Evolutionary conservation across 2,888 invertebrate species (phyloP).

Genomic region (Amiota communis): DNA sequence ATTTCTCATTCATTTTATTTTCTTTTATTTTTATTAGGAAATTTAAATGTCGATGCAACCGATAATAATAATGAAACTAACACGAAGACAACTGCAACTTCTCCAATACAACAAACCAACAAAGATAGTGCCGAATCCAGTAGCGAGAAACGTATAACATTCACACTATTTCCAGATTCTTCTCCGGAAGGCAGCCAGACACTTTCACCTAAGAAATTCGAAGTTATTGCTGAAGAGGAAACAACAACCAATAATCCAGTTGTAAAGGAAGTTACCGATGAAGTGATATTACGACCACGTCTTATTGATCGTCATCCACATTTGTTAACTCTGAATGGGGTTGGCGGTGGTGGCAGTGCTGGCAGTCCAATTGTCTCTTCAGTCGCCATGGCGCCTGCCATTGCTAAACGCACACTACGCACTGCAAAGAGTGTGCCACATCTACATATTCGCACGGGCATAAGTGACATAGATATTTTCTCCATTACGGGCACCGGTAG

Average conservation of each 20-base stretch:
- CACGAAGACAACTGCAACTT: neutral
- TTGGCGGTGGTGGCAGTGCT: conserved; percentile 27
- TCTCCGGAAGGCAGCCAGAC: conserved; percentile 69
- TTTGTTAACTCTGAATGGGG: conserved; percentile 46
- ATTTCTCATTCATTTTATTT: neutral
- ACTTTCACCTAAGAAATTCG: conserved; percentile 66
- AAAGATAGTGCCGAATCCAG: neutral
- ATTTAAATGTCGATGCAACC: conserved; percentile 54
- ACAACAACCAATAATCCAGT: conserved; percentile 2
- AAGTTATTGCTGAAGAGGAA: conserved; percentile 68
- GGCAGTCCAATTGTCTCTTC: neutral
- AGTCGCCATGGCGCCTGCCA: conserved; percentile 31
- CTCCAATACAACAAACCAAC: conserved; percentile 37
- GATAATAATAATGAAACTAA: conserved; percentile 40
- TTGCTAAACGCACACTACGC: conserved; percentile 64
- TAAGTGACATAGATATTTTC: conserved; percentile 72
- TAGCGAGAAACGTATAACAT: conserved; percentile 67
- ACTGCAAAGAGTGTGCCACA: conserved; percentile 72
- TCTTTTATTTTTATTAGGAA: conserved; percentile 39
- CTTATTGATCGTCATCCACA: conserved; percentile 68
- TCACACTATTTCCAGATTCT: conserved; percentile 66
- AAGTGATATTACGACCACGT: conserved; percentile 68
- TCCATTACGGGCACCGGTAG: conserved; percentile 69
- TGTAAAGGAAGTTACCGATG: conserved; percentile 50
- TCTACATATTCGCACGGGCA: conserved; percentile 65